Base-by-base conservation (phyloP, 1,140 invertebrate genomes). In the Amphibalanus amphitrite region DNA sequence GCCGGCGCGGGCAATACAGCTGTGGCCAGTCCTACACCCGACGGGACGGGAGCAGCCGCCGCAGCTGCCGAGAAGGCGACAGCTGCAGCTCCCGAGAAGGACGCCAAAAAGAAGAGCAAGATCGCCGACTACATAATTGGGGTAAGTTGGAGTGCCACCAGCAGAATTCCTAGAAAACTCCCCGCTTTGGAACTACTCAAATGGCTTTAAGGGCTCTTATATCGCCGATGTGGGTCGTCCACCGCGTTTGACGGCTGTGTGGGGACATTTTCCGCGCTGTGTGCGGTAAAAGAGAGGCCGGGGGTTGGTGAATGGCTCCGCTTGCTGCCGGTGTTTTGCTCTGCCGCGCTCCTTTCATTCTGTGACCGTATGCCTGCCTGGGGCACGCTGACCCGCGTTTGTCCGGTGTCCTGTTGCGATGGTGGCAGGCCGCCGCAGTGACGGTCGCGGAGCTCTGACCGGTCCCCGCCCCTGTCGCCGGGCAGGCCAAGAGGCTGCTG, bases 401-500 rank as follows among this genome's bases (percentile, higher is more conserved):
- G 64, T 23, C 20, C 64, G 26, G n/a, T 23, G 64, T 10, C 26
- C 6, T 65, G 10, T n/a, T 6, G 64, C 23, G n/a, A 6, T 25
- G 6, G n/a, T n/a, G 10, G 20, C 8, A 3, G 64, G 20, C 64
- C 26, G 64, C 4, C 8, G 64, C 64, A 8, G 23, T 65, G 10
- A 10, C 20, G 26, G 26, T 6, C 20, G 20, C 20, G 26, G 20
- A 26, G 3, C 64, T 10, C 6, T 25, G 26, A 65, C 4, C 20
- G 64, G 4, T 8, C 64, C 23, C 26, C 20, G 64, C 64, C 26
- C 23, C 13, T 13, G 13, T 15, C 25, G 25, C 25, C 47, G 13
- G 13, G 64, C 71, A 73, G 74, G 74, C 73, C n/a, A 75, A 74
- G 65, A 70, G 59, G 33, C 28, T 29, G 17, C 29, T 75, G 6